phyloP scores from a whole-genome alignment of 2,113 vertebrate species.

The Carassius auratus region DNA sequence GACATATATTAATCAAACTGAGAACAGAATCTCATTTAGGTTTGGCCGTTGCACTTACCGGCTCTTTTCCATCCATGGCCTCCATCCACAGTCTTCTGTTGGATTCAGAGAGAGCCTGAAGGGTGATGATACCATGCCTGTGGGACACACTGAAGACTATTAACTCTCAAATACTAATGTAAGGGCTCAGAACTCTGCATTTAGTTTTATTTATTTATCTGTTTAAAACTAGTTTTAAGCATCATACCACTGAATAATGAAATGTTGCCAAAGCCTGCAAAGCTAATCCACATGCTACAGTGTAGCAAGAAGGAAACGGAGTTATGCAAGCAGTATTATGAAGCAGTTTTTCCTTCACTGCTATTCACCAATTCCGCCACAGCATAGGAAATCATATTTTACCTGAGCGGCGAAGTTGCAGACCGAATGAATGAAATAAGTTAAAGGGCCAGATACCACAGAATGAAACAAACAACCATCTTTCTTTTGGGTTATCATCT shows the following conservation, averaged over 20 bases:
- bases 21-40: neutral
- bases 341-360: too few species aligned
- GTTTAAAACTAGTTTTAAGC: neutral
- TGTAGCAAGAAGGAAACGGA: neutral
- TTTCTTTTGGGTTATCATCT: neutral
- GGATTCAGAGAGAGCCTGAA: constrained; percentile 92
- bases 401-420: too few species aligned
- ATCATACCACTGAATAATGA: neutral
- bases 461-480: too few species aligned
- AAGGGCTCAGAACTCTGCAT: neutral
- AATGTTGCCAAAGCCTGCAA: neutral
- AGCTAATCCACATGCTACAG: neutral
- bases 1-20: neutral
- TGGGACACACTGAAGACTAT: constrained; percentile 40
- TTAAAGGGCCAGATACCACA: too few species aligned
- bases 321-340: too few species aligned
- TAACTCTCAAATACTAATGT: neutral
- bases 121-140: constrained; percentile 93
- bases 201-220: neutral
- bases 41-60: constrained; percentile 73
- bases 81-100: constrained; percentile 95
- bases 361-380: too few species aligned
- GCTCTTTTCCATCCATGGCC: constrained; percentile 98
- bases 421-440: too few species aligned
- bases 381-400: too few species aligned